Percentiles rank a stretch among this genome's conserved stretches.
Conservation (phyloP, 2,113 vertebrate species). For the Potamarius usumacintae region DNA sequence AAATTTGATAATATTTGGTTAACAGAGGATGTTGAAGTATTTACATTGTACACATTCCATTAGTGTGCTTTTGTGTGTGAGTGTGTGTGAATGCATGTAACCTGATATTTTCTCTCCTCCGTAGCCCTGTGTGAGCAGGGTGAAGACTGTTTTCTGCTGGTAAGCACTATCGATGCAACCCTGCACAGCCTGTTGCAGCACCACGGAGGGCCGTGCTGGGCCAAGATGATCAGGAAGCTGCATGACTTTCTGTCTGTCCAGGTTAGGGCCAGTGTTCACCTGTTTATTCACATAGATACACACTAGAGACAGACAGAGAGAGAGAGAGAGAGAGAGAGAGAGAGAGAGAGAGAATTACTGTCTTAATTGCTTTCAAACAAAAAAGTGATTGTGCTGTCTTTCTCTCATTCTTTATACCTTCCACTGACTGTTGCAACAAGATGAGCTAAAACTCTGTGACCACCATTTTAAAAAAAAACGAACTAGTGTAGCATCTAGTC, state of each 20-base stretch:
- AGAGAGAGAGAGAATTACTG: neutral
- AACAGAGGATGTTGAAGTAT: neutral
- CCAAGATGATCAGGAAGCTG: slow-evolving; percentile 92
- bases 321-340: neutral
- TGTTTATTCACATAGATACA: slow-evolving; percentile 97
- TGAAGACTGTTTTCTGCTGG: slow-evolving; percentile 92
- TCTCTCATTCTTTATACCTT: too few species aligned
- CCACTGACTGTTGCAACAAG: too few species aligned
- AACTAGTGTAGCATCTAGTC: too few species aligned
- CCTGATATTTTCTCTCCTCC: slow-evolving; percentile 86
- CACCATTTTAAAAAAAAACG: too few species aligned
- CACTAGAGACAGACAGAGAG: slow-evolving; percentile 70
- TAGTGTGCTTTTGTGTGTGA: neutral
- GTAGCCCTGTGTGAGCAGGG: slow-evolving; percentile 80
- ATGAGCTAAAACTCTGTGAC: too few species aligned
- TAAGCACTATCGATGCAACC: slow-evolving; percentile 95
- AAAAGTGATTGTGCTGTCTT: too few species aligned
- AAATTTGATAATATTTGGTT: neutral
- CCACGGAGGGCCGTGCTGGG: slow-evolving; percentile 82
- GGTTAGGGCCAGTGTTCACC: slow-evolving; percentile 85
- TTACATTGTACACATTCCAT: neutral
- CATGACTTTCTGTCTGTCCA: slow-evolving; percentile 90
- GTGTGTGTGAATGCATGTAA: neutral
- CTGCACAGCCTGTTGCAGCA: slow-evolving; percentile 92
- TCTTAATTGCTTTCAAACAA: too few species aligned